Base-by-base conservation (phyloP, 2,888 invertebrate species). In the Lypha dubia region DNA sequence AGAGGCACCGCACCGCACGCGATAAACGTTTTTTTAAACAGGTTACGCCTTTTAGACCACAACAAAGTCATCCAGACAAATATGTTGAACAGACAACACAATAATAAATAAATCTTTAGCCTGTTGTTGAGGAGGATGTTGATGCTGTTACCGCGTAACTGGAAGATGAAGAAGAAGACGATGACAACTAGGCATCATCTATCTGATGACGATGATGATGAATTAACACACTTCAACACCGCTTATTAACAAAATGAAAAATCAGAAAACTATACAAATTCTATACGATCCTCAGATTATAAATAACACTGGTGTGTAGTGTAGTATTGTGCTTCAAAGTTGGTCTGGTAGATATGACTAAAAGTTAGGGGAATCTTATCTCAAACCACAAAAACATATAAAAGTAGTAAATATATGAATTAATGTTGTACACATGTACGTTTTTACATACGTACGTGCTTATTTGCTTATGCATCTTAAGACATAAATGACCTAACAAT, bases 11-110 rank as follows among this genome's bases (percentile, higher is more conserved):
- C 53, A 81, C 84, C 79, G 84, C 84, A 82, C 85, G 83, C 86
- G 90, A 90, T 90, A 89, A 89, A 88, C 88, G 88, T 63, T 73
- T 65, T 88, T 88, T 90, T 90, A 90, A n/a, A 89, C 90, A 90
- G 89, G 89, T 88, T 88, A 88, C 89, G 87, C 89, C 90, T 80
- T 56, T 44, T 46, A 46, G 79, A 74, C 68, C 76, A 62, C 74
- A 77, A 77, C 74, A 83, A 71, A 53, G 62, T 79, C 60, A 46
- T 28, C 11, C 88, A 90, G 68, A 62, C 80, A 81, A 46, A 80
- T 35, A 81, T 75, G 56, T 38, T 75, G 63, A 35, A 56, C 53
- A 35, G 13, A 22, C 53, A 73, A 32, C 9, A 73, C 58, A 22
- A 71, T 38, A 75, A 38, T 58, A 63, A 67, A 83, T 68, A 83